phyloP scores from a whole-genome alignment of 2,888 invertebrate species.

The Malacosoma neustria region DNA sequence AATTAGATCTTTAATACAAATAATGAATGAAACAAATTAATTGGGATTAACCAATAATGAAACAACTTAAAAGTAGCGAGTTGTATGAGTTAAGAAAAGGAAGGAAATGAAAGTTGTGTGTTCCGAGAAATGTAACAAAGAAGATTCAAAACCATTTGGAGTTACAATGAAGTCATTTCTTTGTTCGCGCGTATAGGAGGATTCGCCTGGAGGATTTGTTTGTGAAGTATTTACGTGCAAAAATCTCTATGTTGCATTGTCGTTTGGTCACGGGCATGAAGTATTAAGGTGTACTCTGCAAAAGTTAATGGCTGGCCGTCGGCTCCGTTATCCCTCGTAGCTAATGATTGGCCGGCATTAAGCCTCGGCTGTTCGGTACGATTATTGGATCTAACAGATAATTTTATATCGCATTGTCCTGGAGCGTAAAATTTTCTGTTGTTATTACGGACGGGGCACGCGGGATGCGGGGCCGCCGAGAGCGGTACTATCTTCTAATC shows the following conservation, averaged over 20 bases:
- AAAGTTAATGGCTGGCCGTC: constrained; percentile 54
- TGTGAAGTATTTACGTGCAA: constrained; percentile 35
- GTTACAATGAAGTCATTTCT: constrained; percentile 67
- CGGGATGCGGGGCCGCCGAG: constrained; percentile 24
- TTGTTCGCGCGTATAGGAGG: constrained; percentile 40
- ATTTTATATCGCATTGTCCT: constrained; percentile 74
- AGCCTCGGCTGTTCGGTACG: constrained; percentile 69
- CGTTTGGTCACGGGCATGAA: constrained; percentile 72
- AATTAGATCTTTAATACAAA: too few relatives aligned
- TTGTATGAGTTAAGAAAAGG: too few relatives aligned
- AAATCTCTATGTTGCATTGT: constrained; percentile 55
- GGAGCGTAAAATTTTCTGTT: constrained; percentile 73
- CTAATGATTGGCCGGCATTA: constrained; percentile 75
- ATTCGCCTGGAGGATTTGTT: constrained; percentile 46
- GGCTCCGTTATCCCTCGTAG: constrained; percentile 73
- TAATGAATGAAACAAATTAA: too few relatives aligned
- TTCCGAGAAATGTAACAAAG: constrained; percentile 48
- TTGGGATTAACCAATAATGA: too few relatives aligned
- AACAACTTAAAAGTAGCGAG: too few relatives aligned
- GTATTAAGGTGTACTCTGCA: constrained; percentile 42
- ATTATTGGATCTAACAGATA: constrained; percentile 76
- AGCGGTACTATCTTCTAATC: constrained; percentile 37
- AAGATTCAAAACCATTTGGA: constrained; percentile 32
- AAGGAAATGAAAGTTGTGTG: constrained; percentile 11
- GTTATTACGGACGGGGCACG: constrained; percentile 60